Evolutionary conservation across 2,888 invertebrate species (phyloP), one percentile per base, ranked within the genome.

Genomic region (Chydorus sphaericus): DNA sequence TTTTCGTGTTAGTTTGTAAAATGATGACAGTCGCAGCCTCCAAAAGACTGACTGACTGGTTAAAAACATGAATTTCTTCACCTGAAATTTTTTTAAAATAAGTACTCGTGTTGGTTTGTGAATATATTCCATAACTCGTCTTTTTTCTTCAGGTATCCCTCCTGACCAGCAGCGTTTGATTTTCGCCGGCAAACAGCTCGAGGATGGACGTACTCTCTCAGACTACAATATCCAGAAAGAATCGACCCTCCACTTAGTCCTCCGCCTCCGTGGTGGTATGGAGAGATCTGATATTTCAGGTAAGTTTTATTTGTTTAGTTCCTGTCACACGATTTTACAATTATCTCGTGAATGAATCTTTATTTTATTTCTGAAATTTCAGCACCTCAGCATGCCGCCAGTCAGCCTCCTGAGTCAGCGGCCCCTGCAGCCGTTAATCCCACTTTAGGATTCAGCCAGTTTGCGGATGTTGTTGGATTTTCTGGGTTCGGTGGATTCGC

Each of bases 221-320:
- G 79, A 79, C 63, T 79, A 79, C 66, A 79, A 79, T 62, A 79
- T 79, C 59, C 78, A 79, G 61, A 79, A 80, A 61, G 77, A 91
- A 71, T 88, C 89, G 0, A 91, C 91, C 0, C 77, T 91, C 59
- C 90, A 91, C 69, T 75, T 92, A 68, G 89, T 90, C 65, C 74
- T 91, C 61, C 79, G 93, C 64, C 79, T 94, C 58, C 79, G 91
- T 63, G 96, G 96, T 74, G 97, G 97, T 20, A 92, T 92, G 92
- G 93, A 96, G 80, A 94, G n/a, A n/a, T n/a, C n/a, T n/a, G n/a
- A n/a, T n/a, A n/a, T n/a, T n/a, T n/a, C n/a, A n/a, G n/a, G n/a
- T n/a, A n/a, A n/a, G n/a, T n/a, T n/a, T n/a, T n/a, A n/a, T n/a
- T n/a, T n/a, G n/a, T n/a, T n/a, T n/a, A n/a, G n/a, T n/a, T n/a